Evolutionary conservation across 2,113 vertebrate species (phyloP).

Genomic region (Lutjanus erythropterus): DNA sequence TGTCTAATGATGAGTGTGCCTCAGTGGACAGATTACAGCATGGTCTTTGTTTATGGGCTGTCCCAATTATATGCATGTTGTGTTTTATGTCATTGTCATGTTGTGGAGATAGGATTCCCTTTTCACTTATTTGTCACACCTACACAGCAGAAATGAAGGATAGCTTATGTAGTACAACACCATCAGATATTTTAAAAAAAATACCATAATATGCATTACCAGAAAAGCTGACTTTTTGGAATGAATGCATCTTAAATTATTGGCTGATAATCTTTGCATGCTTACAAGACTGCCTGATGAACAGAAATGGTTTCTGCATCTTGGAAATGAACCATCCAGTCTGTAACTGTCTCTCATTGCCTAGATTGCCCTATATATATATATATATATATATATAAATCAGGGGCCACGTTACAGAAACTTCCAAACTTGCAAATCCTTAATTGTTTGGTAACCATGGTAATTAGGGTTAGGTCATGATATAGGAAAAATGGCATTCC

Average conservation of each 20-base stretch:
- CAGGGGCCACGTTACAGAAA: no score
- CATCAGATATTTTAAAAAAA: not conserved
- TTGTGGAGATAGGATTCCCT: slow-evolving; percentile 1
- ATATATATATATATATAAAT: no score
- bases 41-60: slow-evolving; percentile 44
- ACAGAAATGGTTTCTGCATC: not conserved
- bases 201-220: not conserved
- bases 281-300: not conserved
- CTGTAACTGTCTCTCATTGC: not conserved
- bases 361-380: no score
- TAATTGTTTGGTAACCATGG: no score
- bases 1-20: slow-evolving; percentile 61
- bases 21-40: slow-evolving; percentile 55
- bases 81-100: slow-evolving; percentile 26
- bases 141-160: not conserved
- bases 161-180: not conserved
- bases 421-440: no score
- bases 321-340: not conserved
- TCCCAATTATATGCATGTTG: slow-evolving; percentile 23
- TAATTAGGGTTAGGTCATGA: no score
- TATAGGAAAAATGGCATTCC: no score
- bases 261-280: not conserved
- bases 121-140: not conserved
- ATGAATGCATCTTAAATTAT: not conserved
- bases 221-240: not conserved